phyloP scores from a whole-genome alignment of 2,113 vertebrate species.

The Catharus bicknelli region DNA sequence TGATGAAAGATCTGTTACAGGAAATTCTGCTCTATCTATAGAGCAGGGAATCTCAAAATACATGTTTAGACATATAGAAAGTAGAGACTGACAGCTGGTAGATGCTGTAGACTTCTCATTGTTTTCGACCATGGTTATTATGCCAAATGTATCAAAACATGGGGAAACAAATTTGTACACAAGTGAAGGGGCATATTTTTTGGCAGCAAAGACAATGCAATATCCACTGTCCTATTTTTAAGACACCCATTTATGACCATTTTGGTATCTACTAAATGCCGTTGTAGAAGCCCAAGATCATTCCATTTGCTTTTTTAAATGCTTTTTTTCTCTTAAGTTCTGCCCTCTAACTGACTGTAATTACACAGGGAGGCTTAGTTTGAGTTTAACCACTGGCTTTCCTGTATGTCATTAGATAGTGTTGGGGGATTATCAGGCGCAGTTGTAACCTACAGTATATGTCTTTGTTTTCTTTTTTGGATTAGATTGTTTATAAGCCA shows the following conservation, averaged over 20 bases:
- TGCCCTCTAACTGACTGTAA: constrained; percentile 26
- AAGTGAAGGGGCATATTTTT: background rate
- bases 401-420: constrained; percentile 5
- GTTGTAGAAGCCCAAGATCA: background rate
- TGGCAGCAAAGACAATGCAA: background rate
- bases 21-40: background rate
- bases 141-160: background rate
- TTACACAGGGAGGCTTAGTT: constrained; percentile 43
- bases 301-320: background rate
- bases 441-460: constrained; percentile 23
- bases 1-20: background rate
- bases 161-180: background rate
- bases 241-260: background rate
- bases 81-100: background rate
- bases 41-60: background rate
- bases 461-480: background rate
- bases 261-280: background rate
- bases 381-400: constrained; percentile 37
- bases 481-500: background rate
- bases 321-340: constrained; percentile 5
- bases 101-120: background rate
- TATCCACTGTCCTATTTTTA: background rate
- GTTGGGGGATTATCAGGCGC: background rate
- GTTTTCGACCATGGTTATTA: background rate
- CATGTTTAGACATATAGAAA: background rate